phyloP scores from a whole-genome alignment of 2,888 invertebrate genomes.

The Chromoteleia sp. region DNA sequence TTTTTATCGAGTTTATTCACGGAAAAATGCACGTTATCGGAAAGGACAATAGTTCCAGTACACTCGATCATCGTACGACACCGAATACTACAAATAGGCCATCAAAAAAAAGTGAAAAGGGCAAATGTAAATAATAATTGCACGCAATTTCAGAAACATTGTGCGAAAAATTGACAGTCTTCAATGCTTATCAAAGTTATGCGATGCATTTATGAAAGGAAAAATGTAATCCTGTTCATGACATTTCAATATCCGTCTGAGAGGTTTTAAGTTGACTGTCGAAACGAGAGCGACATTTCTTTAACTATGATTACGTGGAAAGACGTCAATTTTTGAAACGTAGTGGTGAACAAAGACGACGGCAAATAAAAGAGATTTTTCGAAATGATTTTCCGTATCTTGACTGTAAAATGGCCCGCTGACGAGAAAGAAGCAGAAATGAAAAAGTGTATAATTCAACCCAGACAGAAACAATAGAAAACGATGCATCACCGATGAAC shows the following conservation, averaged over 20 bases:
- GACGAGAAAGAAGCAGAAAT: slow-evolving; percentile 33
- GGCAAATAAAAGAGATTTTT: slow-evolving; percentile 26
- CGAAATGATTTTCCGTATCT: slow-evolving; percentile 50
- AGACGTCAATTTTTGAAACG: slow-evolving; percentile 55
- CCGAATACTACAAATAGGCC: slow-evolving; percentile 38
- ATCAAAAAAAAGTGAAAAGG: slow-evolving; percentile 38
- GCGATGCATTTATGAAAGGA: slow-evolving; percentile 30
- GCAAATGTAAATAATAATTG: slow-evolving; percentile 40
- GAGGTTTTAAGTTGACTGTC: slow-evolving; percentile 40
- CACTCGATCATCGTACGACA: slow-evolving; percentile 9
- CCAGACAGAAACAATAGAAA: slow-evolving; percentile 52
- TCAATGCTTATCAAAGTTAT: slow-evolving; percentile 34
- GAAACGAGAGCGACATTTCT: slow-evolving; percentile 57
- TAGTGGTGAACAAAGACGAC: slow-evolving; percentile 34
- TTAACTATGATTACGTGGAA: slow-evolving; percentile 53
- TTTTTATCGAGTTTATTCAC: slow-evolving; percentile 49
- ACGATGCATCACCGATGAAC: slow-evolving; percentile 53
- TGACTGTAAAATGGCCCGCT: slow-evolving; percentile 36
- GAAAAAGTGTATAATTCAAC: slow-evolving; percentile 50
- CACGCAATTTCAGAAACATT: slow-evolving; percentile 32
- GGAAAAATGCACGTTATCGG: slow-evolving; percentile 39
- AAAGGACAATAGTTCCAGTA: slow-evolving; percentile 29
- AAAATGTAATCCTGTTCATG: slow-evolving; percentile 63
- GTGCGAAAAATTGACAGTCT: slow-evolving; percentile 36
- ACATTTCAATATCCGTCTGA: slow-evolving; percentile 65